A percentile compares a stretch with the other conserved stretches of the same genome.
phyloP scores from a whole-genome alignment of 1,140 invertebrate genomes.

The Monochamus saltuarius region DNA sequence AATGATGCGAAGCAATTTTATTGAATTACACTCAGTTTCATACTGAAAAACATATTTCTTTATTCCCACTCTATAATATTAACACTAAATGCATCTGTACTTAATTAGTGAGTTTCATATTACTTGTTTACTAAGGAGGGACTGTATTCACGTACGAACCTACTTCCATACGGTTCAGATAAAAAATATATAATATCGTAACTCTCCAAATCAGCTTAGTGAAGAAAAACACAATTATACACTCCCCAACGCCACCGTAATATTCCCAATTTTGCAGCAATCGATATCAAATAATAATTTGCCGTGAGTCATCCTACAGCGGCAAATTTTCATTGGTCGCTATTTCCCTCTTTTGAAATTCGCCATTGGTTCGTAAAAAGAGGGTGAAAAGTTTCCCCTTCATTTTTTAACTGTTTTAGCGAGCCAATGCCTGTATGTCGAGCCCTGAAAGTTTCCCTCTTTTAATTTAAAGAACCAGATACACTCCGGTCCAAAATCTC shows the following conservation, averaged over 20 bases:
- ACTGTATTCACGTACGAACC: too few species aligned
- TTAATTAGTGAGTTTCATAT: too few species aligned
- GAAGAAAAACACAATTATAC: too few species aligned
- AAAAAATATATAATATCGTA: too few species aligned
- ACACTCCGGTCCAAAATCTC: not conserved
- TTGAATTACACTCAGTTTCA: too few species aligned
- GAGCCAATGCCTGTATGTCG: slow-evolving; percentile 30
- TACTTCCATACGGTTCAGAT: too few species aligned
- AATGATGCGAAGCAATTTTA: too few species aligned
- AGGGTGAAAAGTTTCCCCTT: slow-evolving; percentile 37
- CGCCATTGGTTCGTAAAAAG: slow-evolving; percentile 40
- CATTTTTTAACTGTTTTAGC: slow-evolving; percentile 44
- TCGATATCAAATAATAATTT: slow-evolving; percentile 32
- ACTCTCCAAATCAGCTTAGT: too few species aligned
- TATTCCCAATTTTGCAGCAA: slow-evolving; percentile 1
- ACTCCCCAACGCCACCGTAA: not conserved
- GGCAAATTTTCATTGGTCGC: slow-evolving; percentile 33
- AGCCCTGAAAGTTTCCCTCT: not conserved
- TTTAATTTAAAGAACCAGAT: slow-evolving; percentile 4
- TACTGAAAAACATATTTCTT: too few species aligned
- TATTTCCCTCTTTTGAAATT: slow-evolving; percentile 32
- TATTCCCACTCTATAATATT: too few species aligned
- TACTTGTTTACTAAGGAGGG: too few species aligned
- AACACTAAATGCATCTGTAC: too few species aligned
- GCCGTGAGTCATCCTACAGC: slow-evolving; percentile 27